These are phyloP conservation scores for Bhutanitis thaidina DNA, from an alignment of 2,888 invertebrate genomes.

Conservation along the genomic window DNA sequence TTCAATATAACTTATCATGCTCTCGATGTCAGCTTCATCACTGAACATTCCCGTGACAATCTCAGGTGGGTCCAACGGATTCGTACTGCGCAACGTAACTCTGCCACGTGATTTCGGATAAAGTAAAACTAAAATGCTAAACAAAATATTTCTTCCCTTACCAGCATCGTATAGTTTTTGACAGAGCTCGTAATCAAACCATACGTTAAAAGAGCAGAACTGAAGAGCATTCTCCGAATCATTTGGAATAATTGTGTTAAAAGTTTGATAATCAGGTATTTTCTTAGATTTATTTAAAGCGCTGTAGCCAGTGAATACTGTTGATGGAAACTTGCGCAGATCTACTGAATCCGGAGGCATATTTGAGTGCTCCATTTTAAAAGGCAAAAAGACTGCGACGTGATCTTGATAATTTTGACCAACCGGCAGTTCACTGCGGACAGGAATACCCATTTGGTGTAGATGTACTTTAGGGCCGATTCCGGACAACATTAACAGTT, in stretches of 20 bases:
- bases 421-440: slow-evolving; percentile 38
- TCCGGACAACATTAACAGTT: slow-evolving; percentile 46
- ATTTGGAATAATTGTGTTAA: slow-evolving; percentile 23
- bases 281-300: slow-evolving; percentile 30
- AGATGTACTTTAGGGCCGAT: slow-evolving; percentile 41
- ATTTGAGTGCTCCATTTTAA: slow-evolving; percentile 22
- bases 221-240: slow-evolving; percentile 11
- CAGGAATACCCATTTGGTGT: slow-evolving; percentile 29
- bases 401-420: slow-evolving; percentile 43
- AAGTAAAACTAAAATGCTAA: slow-evolving; percentile 23
- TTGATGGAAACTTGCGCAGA: slow-evolving; percentile 24
- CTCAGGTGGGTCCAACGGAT: slow-evolving; percentile 38
- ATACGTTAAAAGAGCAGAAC: slow-evolving; percentile 59
- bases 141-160: slow-evolving; percentile 29
- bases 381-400: slow-evolving; percentile 14
- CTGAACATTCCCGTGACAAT: slow-evolving; percentile 37
- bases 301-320: slow-evolving; percentile 28
- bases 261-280: slow-evolving; percentile 35
- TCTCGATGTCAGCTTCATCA: slow-evolving; percentile 36
- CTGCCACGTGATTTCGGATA: slow-evolving; percentile 56
- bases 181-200: slow-evolving; percentile 48
- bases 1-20: slow-evolving; percentile 32
- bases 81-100: slow-evolving; percentile 33
- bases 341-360: not conserved
- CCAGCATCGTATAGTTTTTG: slow-evolving; percentile 32